A percentile compares a stretch with the other conserved stretches of the same genome.
Evolutionary conservation across 2,113 vertebrate species (phyloP).

Genomic region (Trochalopteron elliotii): DNA sequence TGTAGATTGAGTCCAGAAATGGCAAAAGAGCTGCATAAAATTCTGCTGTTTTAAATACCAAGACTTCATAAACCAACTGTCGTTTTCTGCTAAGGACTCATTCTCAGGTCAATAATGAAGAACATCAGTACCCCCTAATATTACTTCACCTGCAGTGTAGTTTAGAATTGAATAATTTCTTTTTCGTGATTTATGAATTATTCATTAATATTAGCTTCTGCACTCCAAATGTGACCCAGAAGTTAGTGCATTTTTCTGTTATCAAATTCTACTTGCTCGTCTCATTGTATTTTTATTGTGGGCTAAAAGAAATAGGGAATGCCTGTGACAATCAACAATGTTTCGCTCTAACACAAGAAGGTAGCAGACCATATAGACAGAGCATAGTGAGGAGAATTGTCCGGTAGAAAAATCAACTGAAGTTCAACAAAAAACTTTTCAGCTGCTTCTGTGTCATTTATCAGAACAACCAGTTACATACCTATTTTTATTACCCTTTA

Average conservation of each 20-base stretch:
- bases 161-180: not conserved
- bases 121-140: not conserved
- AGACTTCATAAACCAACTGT: not conserved
- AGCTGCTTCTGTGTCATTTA: not conserved
- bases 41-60: not conserved
- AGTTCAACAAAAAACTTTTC: not conserved
- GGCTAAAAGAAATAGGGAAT: not conserved
- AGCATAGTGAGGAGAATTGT: not conserved
- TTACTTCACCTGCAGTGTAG: not conserved
- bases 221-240: not conserved
- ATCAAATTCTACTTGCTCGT: not conserved
- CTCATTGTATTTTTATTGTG: fast-evolving
- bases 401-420: not conserved
- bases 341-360: not conserved
- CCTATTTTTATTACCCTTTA: not conserved
- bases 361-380: not conserved
- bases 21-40: not conserved
- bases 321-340: not conserved
- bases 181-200: not conserved
- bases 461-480: not conserved
- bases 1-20: not conserved
- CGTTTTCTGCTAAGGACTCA: not conserved
- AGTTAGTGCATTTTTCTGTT: not conserved
- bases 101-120: not conserved
- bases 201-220: not conserved